phyloP scores from a whole-genome alignment of 2,113 vertebrate genomes.

The Alethe diademata region DNA sequence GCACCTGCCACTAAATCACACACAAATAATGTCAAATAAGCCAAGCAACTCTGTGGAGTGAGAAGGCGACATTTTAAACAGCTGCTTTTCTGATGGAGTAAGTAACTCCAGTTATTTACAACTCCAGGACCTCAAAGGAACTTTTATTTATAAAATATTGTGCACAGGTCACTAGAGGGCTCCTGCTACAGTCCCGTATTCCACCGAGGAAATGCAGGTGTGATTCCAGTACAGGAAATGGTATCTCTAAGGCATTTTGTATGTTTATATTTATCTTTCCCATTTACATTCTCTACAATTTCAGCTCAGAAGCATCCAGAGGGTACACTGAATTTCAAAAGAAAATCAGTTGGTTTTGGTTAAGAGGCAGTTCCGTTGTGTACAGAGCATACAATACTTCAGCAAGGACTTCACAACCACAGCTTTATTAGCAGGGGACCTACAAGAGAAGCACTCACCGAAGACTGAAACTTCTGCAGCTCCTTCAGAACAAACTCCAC shows the following conservation, averaged over 20 bases:
- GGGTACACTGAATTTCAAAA: constrained; percentile 15
- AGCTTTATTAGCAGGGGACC: neutral
- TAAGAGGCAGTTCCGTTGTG: neutral
- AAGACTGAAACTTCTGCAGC: constrained; percentile 85
- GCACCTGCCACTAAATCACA: neutral
- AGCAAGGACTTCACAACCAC: neutral
- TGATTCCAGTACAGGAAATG: neutral
- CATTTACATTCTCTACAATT: constrained; percentile 12
- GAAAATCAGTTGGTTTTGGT: neutral
- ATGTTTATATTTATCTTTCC: constrained; percentile 16
- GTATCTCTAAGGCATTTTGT: neutral
- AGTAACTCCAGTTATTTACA: neutral
- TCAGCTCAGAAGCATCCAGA: neutral
- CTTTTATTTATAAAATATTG: neutral
- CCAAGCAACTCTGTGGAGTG: neutral
- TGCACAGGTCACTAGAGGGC: neutral
- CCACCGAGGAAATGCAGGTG: neutral
- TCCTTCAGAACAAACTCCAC: constrained; percentile 96
- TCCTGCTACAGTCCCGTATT: neutral
- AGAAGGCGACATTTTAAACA: neutral
- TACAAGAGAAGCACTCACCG: constrained; percentile 73
- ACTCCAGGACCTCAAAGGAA: neutral
- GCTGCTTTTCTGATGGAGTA: neutral
- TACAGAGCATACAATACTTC: neutral
- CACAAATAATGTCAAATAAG: neutral